Evolutionary conservation across 1,140 invertebrate genomes (phyloP).

Genomic region (Cydia amplana): DNA sequence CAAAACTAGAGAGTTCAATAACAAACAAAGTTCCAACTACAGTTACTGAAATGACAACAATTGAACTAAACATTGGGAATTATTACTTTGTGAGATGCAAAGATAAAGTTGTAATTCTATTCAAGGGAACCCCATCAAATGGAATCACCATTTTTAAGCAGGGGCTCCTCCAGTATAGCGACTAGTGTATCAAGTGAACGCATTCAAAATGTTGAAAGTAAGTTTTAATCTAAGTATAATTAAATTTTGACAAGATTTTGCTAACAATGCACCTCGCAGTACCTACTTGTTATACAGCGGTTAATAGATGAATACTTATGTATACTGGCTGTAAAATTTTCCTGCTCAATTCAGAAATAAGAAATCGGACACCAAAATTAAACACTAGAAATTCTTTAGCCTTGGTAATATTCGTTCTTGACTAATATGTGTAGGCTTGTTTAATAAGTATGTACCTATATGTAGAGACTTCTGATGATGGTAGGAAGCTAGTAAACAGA

Average conservation of each 20-base stretch:
- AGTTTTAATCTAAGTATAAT: not conserved
- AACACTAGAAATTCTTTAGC: not conserved
- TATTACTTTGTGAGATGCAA: not conserved
- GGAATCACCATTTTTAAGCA: not conserved
- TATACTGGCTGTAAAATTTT: too few relatives aligned
- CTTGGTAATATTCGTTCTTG: too few relatives aligned
- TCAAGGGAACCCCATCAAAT: not conserved
- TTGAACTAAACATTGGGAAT: not conserved
- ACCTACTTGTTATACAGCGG: too few relatives aligned
- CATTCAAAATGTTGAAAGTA: constrained; percentile 22
- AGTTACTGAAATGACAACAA: not conserved
- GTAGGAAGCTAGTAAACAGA: too few relatives aligned
- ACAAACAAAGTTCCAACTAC: constrained; percentile 6
- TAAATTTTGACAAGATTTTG: too few relatives aligned
- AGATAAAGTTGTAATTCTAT: not conserved
- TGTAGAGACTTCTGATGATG: too few relatives aligned
- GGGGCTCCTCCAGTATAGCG: not conserved
- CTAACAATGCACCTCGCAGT: too few relatives aligned
- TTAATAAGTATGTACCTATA: too few relatives aligned
- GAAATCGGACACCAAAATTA: not conserved
- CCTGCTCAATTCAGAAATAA: too few relatives aligned
- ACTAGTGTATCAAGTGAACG: not conserved
- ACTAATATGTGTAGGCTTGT: too few relatives aligned
- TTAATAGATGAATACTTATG: too few relatives aligned
- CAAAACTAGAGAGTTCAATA: not conserved